A percentile compares a stretch with the other conserved stretches of the same genome.
These are phyloP conservation scores for Drosophila funebris DNA, from an alignment of 1,140 invertebrate species.

Conservation along the genomic window DNA sequence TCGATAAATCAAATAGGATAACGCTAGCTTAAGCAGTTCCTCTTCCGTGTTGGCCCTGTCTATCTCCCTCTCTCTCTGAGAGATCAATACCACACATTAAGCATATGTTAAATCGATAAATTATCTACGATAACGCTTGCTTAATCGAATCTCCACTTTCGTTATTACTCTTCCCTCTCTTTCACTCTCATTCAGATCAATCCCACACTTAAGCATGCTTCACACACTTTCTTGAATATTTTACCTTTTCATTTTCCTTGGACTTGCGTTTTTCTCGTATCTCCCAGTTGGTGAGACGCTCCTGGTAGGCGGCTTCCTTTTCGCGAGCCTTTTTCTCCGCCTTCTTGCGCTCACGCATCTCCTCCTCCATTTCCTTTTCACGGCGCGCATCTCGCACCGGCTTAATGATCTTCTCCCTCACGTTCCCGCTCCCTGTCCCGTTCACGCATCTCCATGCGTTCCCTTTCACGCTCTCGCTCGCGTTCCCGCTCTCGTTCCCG, in stretches of 20 bases:
- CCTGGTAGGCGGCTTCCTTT: slow-evolving; percentile 97
- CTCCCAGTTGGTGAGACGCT: slow-evolving; percentile 94
- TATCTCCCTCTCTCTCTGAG: background rate
- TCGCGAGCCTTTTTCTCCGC: slow-evolving; percentile 95
- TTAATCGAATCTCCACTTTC: no score
- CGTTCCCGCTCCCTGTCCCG: slow-evolving; percentile 82
- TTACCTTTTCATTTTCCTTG: slow-evolving; percentile 94
- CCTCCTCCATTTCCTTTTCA: slow-evolving; percentile 95
- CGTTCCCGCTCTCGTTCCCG: slow-evolving; percentile 83
- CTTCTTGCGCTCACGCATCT: slow-evolving; percentile 94
- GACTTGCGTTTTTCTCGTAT: slow-evolving; percentile 95
- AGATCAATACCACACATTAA: no score
- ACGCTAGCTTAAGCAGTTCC: no score
- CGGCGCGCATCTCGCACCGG: slow-evolving; percentile 87
- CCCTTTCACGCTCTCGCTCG: slow-evolving; percentile 84
- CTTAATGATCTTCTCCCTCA: slow-evolving; percentile 83
- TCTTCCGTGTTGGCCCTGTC: background rate
- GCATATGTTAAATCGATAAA: no score
- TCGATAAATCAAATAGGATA: background rate
- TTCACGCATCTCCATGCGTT: slow-evolving; percentile 82
- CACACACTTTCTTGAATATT: no score
- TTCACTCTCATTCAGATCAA: no score
- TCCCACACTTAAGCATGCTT: no score
- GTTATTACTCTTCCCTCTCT: no score
- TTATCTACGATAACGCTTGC: no score